Conservation (phyloP, 2,113 vertebrate genomes). For the Ptychochromis oligacanthus region DNA sequence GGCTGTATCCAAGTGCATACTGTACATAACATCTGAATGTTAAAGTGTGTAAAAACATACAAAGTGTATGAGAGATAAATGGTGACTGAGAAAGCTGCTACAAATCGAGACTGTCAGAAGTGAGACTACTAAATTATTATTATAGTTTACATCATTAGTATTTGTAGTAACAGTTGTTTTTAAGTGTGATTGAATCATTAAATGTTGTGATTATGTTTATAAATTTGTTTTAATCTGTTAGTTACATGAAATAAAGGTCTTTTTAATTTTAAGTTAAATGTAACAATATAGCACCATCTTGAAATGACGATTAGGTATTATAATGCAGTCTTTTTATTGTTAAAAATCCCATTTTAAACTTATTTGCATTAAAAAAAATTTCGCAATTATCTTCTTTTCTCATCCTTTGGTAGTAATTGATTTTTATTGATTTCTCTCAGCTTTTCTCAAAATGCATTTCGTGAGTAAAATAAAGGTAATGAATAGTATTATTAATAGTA, state of each 20-base stretch:
- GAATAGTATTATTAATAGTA: too few species aligned
- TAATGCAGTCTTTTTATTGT: background rate
- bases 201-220: background rate
- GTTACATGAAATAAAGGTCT: background rate
- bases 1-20: background rate
- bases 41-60: background rate
- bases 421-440: too few species aligned
- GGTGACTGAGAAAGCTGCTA: background rate
- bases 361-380: too few species aligned
- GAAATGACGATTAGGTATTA: background rate
- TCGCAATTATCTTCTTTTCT: background rate
- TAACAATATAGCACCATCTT: background rate
- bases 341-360: background rate
- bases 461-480: too few species aligned
- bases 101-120: too few species aligned
- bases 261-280: background rate
- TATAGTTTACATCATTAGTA: background rate
- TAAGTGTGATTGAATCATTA: background rate
- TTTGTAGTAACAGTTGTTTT: background rate
- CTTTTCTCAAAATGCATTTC: too few species aligned
- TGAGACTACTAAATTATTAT: background rate
- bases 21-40: background rate
- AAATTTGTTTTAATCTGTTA: background rate
- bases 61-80: background rate
- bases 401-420: background rate